Base-by-base conservation (phyloP, 2,888 invertebrate species). In the Agrotis exclamationis region DNA sequence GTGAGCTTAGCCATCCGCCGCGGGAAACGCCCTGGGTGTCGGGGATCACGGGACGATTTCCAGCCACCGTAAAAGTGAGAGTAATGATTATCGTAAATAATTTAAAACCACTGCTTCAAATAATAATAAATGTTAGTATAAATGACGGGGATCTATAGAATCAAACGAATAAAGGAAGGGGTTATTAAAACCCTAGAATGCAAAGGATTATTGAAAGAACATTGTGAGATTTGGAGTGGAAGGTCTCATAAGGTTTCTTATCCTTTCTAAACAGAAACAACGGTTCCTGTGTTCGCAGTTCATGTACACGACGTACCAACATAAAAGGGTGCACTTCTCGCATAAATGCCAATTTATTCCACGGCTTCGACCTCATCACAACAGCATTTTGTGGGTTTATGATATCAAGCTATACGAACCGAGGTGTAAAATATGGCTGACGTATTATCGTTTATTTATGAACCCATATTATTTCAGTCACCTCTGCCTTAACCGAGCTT, bases 321-420 rank as follows among this genome's bases (percentile, higher is more conserved):
- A 60, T 67, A 69, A 66, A 66, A 57, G 53, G 57, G 56, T 79
- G 65, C 73, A 80, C 58, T 69, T 72, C 68, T 60, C 65, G 39
- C 47, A 45, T 63, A 76, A 80, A 79, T 72, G 58, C 51, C 65
- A 79, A 76, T 79, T 76, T 80, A 80, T 76, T 57, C 50, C 44
- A 53, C 56, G 63, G 68, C 64, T 80, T 80, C 65, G 44, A 69
- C 53, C 62, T 51, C 65, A 48, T 78, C 67, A 73, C 63, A 51
- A 63, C 54, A 68, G 54, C 50, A 48, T 72, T 80, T 68, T 68
- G 64, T 65, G 48, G 67, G 58, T 68, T 68, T 79, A 76, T 68
- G 58, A 65, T 71, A 65, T 64, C 33, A 67, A 67, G 50, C n/a
- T n/a, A 57, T 56, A 79, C 16, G 53, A 76, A 79, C 47, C 20